A percentile compares a stretch with the other conserved stretches of the same genome.
These are phyloP conservation scores for Phyto melanocephala DNA, from an alignment of 2,888 invertebrate species.

Conservation along the genomic window DNA sequence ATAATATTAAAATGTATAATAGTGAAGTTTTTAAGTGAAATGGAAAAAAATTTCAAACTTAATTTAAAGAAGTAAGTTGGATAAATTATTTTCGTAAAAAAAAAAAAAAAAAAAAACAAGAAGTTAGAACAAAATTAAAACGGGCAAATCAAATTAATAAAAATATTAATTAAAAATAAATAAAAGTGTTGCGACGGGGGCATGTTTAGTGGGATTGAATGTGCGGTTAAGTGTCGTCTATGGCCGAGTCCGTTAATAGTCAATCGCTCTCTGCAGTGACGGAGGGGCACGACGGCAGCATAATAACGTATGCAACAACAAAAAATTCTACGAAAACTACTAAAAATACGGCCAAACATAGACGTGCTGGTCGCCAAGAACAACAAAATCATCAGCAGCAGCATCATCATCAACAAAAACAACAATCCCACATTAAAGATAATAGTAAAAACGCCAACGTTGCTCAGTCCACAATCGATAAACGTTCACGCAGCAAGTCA, in stretches of 20 bases:
- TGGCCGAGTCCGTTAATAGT: constrained; percentile 93
- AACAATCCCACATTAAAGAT: constrained; percentile 52
- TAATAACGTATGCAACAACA: constrained; percentile 66
- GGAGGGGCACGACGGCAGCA: constrained; percentile 81
- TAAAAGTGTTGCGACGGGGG: constrained; percentile 72
- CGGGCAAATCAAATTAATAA: constrained; percentile 30
- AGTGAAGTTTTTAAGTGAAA: constrained; percentile 38
- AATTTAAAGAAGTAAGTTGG: not conserved
- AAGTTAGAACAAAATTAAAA: not conserved
- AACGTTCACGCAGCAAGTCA: constrained; percentile 60
- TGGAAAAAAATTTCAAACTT: constrained; percentile 3
- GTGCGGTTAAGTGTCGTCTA: constrained; percentile 91
- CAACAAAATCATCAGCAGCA: constrained; percentile 60
- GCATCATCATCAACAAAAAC: constrained; percentile 39
- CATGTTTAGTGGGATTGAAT: constrained; percentile 80
- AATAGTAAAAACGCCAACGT: constrained; percentile 47
- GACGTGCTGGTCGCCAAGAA: constrained; percentile 61
- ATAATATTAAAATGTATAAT: not conserved
- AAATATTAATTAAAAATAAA: constrained; percentile 40
- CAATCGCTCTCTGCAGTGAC: constrained; percentile 86
- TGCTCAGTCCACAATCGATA: constrained; percentile 60
- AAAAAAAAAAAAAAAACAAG: not conserved
- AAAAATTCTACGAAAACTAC: constrained; percentile 40
- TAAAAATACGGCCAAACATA: constrained; percentile 56
- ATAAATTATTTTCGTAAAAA: constrained; percentile 5